Evolutionary conservation across 2,888 invertebrate genomes (phyloP).

Genomic region (Diogma glabrata): DNA sequence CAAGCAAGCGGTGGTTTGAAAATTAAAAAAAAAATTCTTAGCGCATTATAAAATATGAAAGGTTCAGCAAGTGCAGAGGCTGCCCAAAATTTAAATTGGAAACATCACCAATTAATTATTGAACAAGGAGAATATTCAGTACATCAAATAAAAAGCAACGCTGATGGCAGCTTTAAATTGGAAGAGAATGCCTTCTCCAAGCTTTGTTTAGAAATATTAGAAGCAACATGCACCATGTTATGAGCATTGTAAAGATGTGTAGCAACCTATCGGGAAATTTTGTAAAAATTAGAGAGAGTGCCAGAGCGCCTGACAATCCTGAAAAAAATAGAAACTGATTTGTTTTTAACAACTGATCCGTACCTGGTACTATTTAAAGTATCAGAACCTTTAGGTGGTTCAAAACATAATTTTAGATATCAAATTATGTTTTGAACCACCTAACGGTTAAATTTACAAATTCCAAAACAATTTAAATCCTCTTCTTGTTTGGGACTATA

Average conservation of each 20-base stretch:
- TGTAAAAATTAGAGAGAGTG: conserved; percentile 11
- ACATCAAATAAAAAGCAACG: conserved; percentile 20
- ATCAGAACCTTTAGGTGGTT: too few relatives aligned
- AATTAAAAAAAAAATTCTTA: too few relatives aligned
- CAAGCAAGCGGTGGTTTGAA: too few relatives aligned
- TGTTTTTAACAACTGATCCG: too few relatives aligned
- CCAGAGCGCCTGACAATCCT: too few relatives aligned
- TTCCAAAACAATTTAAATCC: too few relatives aligned
- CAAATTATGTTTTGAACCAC: too few relatives aligned
- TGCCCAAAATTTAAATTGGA: conserved; percentile 4
- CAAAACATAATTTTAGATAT: too few relatives aligned
- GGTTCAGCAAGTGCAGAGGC: conserved; percentile 14
- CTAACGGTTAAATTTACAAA: too few relatives aligned
- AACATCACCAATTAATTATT: conserved; percentile 1
- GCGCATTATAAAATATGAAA: not conserved
- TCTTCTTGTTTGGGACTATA: too few relatives aligned
- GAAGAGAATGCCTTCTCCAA: conserved; percentile 22
- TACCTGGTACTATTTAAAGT: too few relatives aligned
- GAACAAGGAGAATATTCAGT: conserved; percentile 14
- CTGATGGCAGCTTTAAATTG: conserved; percentile 20
- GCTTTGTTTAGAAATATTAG: conserved; percentile 21
- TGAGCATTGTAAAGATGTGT: conserved; percentile 21
- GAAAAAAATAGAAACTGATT: too few relatives aligned
- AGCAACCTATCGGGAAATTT: conserved; percentile 22
- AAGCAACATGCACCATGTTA: conserved; percentile 20